Evolutionary conservation across 2,797 vertebrate species (phyloP).

Genomic region (Typhlichthys eigenmanni): DNA sequence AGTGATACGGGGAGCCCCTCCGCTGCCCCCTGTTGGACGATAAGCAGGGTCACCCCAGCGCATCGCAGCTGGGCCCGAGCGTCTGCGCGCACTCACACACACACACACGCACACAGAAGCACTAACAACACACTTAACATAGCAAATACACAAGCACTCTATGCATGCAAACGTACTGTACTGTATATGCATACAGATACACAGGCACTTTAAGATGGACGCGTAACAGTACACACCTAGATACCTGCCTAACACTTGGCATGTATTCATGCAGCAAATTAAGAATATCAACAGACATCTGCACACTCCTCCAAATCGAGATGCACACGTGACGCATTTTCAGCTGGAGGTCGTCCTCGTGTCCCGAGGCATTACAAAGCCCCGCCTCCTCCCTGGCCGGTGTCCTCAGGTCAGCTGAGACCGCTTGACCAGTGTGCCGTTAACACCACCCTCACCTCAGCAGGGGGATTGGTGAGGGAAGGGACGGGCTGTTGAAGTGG

Average conservation of each 20-base stretch:
- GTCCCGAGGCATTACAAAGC: no score
- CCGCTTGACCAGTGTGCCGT: no score
- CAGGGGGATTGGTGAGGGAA: no score
- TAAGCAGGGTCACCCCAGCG: slow-evolving; percentile 39
- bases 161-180: not conserved
- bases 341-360: no score
- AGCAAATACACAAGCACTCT: not conserved
- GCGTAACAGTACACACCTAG: not conserved
- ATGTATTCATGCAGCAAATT: not conserved
- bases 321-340: no score
- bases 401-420: no score
- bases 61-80: not conserved
- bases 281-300: not conserved
- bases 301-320: not conserved
- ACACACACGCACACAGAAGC: slow-evolving; percentile 2
- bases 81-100: slow-evolving; percentile 3
- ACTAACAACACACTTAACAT: not conserved
- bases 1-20: slow-evolving; percentile 72
- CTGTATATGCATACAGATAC: not conserved
- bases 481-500: no score
- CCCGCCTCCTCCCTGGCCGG: no score
- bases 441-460: no score
- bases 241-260: no score
- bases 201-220: not conserved
- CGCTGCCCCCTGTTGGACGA: slow-evolving; percentile 70